Evolutionary conservation across 2,113 vertebrate species (phyloP).

Genomic region (Hirundichthys speculiger): DNA sequence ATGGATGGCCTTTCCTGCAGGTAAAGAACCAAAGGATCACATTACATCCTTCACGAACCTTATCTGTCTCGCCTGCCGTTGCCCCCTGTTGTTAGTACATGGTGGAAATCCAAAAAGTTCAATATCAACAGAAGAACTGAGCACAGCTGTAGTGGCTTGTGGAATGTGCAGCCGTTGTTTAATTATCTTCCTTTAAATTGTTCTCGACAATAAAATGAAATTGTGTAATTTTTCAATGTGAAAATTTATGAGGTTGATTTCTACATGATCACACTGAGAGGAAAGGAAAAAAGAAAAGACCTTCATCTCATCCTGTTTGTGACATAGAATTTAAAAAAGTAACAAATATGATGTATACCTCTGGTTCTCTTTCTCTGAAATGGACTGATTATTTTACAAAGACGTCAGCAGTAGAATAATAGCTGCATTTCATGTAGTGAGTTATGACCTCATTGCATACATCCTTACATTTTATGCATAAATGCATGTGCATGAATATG

Average conservation of each 20-base stretch:
- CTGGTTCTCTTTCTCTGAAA: constrained; percentile 8
- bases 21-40: constrained; percentile 24
- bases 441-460: constrained; percentile 54
- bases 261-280: too few species aligned
- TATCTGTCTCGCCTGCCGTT: not conserved
- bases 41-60: constrained; percentile 19
- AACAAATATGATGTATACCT: not conserved
- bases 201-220: too few species aligned
- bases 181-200: too few species aligned
- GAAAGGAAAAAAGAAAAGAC: too few species aligned
- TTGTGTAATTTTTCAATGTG: too few species aligned
- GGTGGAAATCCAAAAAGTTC: not conserved
- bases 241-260: too few species aligned
- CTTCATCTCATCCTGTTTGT: too few species aligned
- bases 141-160: not conserved
- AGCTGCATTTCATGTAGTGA: constrained; percentile 52
- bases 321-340: not conserved
- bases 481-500: constrained; percentile 47
- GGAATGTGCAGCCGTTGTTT: too few species aligned
- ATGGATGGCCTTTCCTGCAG: constrained; percentile 41
- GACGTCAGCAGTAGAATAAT: constrained; percentile 38
- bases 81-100: not conserved
- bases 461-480: constrained; percentile 51
- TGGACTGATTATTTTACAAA: constrained; percentile 7
- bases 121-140: not conserved